Base-by-base conservation (phyloP, 2,797 vertebrate genomes). In the Heteromormyrus szaboi region DNA sequence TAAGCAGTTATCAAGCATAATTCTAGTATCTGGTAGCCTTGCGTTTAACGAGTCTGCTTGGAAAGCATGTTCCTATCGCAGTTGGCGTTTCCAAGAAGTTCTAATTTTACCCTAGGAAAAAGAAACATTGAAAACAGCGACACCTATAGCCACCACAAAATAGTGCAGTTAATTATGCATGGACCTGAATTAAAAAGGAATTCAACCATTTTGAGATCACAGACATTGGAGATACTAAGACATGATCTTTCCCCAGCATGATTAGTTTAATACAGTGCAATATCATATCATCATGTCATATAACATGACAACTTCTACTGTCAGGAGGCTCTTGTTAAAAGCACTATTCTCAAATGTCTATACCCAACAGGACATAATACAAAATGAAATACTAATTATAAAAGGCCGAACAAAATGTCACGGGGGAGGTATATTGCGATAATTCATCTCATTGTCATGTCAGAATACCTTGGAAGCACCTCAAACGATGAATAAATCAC, bases 101-200 rank as follows among this genome's bases (percentile, higher is more conserved):
- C 44, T 22, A 22, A n/a, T 29, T 89, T 22, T n/a, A 44, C 8
- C 29, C 56, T 29, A 46, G 65, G 46, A 5, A 46, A 33, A 46
- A 85, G 86, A 19, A 65, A 79, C 46, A 19, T n/a, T 54, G 89
- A 89, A 87, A 79, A 89, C 86, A 89, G 85, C 50, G 53, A 86
- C 89, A 87, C 85, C 89, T 87, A 89, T 56, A 83, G 89, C 68
- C 50, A 81, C 3, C 8, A 83, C 8, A 54, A 44, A 87, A 50
- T 29, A 89, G 22, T 79, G 29, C 88, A 89, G 11, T 12, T 37
- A 51, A 86, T 86, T 79, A 86, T 33, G 11, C 33, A 29, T 41
- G 51, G 48, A n/a, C 48, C 83, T 85, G 44, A 85, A 51, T 85
- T 85, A 50, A 51, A 85, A 85, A 83, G 79, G 83, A 85, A 51